These are phyloP conservation scores for Patella caerulea DNA, from an alignment of 2,888 invertebrate genomes.

Conservation along the genomic window DNA sequence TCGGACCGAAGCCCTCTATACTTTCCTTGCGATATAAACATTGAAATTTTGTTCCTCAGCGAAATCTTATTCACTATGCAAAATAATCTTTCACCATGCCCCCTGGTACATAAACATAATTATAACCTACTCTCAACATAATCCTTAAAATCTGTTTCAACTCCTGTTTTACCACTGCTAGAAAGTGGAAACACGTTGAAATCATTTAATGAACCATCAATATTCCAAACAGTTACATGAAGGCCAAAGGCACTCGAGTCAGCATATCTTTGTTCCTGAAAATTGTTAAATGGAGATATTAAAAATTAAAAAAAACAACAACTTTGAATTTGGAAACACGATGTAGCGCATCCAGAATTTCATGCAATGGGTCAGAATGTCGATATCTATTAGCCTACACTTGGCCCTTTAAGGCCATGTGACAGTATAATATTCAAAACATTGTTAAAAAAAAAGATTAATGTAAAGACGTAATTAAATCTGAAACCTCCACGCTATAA, in stretches of 20 bases:
- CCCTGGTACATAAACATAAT: not conserved
- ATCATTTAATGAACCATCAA: conserved; percentile 16
- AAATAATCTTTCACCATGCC: not conserved
- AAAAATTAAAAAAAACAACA: too few species aligned
- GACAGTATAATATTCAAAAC: not conserved
- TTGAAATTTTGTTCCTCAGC: too few species aligned
- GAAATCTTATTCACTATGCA: too few species aligned
- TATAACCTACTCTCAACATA: conserved; percentile 12
- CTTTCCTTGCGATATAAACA: too few species aligned
- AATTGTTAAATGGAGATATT: too few species aligned
- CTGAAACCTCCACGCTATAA: not conserved
- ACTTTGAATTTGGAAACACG: too few species aligned
- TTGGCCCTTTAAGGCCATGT: too few species aligned
- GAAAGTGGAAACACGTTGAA: not conserved
- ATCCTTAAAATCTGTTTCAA: not conserved
- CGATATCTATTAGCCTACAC: too few species aligned
- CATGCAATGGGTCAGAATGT: too few species aligned
- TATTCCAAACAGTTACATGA: conserved; percentile 10
- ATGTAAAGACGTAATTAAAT: not conserved
- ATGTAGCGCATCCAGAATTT: too few species aligned
- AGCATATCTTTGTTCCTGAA: too few species aligned
- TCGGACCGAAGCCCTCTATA: too few species aligned
- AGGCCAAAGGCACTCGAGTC: not conserved
- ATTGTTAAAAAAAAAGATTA: not conserved
- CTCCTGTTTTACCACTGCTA: not conserved